phyloP scores from a whole-genome alignment of 2,888 invertebrate genomes.

The Xestia rhomboidea region DNA sequence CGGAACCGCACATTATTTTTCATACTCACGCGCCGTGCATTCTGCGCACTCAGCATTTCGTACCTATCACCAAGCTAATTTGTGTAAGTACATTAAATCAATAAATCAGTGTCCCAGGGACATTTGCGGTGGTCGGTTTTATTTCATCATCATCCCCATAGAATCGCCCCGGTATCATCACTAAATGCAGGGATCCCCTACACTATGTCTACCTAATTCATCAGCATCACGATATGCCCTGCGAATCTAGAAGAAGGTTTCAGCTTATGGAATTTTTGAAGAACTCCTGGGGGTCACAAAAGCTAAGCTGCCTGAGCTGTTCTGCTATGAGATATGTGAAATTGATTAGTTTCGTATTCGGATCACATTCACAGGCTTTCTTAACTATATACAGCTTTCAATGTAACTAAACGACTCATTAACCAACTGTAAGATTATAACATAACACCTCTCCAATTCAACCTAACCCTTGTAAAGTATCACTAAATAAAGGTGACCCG shows the following conservation, averaged over 20 bases:
- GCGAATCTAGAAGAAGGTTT: not conserved
- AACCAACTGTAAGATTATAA: constrained; percentile 38
- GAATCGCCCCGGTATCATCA: no score
- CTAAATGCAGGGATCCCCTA: no score
- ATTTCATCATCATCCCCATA: no score
- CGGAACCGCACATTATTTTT: no score
- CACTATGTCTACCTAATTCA: not conserved
- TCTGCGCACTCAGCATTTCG: no score
- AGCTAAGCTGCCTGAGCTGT: not conserved
- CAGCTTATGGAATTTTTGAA: not conserved
- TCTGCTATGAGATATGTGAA: not conserved
- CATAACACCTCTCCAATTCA: constrained; percentile 56
- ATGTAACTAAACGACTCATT: not conserved
- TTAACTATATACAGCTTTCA: not conserved
- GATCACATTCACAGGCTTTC: not conserved
- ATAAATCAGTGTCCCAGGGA: no score
- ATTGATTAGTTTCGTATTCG: not conserved
- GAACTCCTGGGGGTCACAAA: not conserved
- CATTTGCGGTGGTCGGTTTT: no score
- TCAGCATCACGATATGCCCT: not conserved
- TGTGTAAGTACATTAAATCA: no score
- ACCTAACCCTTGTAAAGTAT: constrained; percentile 73
- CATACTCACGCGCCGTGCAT: no score
- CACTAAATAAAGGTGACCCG: constrained; percentile 78
- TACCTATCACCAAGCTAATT: no score